Evolutionary conservation across 2,888 invertebrate species (phyloP).

Genomic region (Andricus quercusramuli): DNA sequence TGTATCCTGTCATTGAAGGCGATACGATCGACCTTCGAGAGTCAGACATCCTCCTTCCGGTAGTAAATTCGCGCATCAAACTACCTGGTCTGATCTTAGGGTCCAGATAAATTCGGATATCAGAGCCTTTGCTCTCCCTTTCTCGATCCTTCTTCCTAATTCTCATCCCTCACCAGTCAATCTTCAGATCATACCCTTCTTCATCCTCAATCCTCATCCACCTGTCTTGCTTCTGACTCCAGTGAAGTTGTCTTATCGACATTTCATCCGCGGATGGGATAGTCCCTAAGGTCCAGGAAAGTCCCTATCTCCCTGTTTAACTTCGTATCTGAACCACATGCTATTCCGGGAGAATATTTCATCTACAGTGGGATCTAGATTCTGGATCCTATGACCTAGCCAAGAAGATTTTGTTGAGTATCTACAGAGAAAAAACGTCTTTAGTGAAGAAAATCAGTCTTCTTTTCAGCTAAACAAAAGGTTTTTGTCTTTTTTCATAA

Average conservation of each 20-base stretch:
- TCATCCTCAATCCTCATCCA: background rate
- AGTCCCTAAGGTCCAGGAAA: background rate
- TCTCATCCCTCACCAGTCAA: constrained; percentile 33
- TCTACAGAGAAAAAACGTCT: no score
- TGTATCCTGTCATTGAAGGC: constrained; percentile 44
- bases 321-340: background rate
- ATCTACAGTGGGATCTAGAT: background rate
- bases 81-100: constrained; percentile 56
- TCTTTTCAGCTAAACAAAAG: no score
- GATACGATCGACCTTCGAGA: constrained; percentile 50
- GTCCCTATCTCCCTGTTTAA: background rate
- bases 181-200: background rate
- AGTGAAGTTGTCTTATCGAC: background rate
- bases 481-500: no score
- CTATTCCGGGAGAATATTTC: no score
- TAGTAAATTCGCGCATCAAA: constrained; percentile 68
- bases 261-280: background rate
- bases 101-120: constrained; percentile 57
- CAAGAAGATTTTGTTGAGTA: background rate
- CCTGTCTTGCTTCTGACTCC: background rate
- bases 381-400: background rate
- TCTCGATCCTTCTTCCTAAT: background rate
- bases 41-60: constrained; percentile 60
- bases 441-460: no score
- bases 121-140: constrained; percentile 43